These are phyloP conservation scores for Chiloscyllium punctatum DNA, from an alignment of 2,797 vertebrate species.

Conservation along the genomic window DNA sequence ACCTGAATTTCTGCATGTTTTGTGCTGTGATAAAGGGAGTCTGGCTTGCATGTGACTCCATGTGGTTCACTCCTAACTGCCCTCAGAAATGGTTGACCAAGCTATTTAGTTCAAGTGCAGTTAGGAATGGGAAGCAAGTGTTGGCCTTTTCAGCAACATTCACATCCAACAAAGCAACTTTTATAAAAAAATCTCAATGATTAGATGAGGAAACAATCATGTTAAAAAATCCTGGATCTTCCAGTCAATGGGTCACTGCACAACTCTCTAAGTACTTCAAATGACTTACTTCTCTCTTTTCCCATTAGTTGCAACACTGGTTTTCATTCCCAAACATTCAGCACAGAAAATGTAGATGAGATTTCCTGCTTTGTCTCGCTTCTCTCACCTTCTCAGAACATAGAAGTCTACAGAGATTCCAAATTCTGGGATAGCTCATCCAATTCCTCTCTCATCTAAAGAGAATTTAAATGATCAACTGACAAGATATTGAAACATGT, in stretches of 20 bases:
- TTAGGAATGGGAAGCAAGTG: too few species aligned
- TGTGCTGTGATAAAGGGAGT: background rate
- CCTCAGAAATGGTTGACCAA: too few species aligned
- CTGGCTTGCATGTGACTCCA: too few species aligned
- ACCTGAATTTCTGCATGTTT: background rate
- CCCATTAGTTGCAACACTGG: background rate
- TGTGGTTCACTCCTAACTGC: too few species aligned
- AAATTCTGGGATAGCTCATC: background rate
- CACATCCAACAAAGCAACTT: too few species aligned
- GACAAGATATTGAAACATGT: background rate
- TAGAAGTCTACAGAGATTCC: too few species aligned
- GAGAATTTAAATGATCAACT: background rate
- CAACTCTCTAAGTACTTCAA: background rate
- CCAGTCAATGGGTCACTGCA: background rate
- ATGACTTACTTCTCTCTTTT: background rate
- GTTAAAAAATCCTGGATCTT: background rate
- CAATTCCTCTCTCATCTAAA: background rate
- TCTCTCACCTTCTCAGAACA: background rate
- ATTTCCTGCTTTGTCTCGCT: background rate
- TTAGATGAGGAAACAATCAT: background rate
- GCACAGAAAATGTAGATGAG: background rate
- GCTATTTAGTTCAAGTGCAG: too few species aligned
- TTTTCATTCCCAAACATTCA: too few species aligned
- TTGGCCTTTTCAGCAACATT: too few species aligned
- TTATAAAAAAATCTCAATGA: background rate